phyloP scores from a whole-genome alignment of 2,113 vertebrate genomes.

The Atlantisia rogersi region DNA sequence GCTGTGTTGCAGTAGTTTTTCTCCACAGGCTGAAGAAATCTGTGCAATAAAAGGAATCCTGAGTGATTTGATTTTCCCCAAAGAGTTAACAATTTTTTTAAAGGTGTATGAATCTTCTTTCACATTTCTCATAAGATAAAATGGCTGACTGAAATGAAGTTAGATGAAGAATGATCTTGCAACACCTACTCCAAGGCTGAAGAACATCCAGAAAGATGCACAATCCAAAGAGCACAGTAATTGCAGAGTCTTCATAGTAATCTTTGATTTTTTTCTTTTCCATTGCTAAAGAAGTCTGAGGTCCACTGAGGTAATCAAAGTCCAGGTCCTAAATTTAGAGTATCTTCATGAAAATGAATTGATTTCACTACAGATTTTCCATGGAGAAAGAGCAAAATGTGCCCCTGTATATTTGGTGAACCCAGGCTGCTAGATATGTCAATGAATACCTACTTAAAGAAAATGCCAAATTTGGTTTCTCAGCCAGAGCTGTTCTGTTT shows the following conservation, averaged over 20 bases:
- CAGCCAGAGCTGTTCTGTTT: background rate
- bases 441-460: background rate
- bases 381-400: background rate
- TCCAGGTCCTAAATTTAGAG: background rate
- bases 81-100: background rate
- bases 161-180: background rate
- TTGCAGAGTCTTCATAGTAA: background rate
- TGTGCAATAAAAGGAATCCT: background rate
- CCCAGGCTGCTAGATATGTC: background rate
- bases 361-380: background rate
- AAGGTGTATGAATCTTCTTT: background rate
- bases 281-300: background rate
- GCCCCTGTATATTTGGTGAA: background rate
- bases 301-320: background rate
- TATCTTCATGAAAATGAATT: background rate
- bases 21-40: background rate
- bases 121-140: background rate
- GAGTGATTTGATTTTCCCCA: background rate
- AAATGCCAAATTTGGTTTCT: background rate
- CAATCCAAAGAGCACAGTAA: background rate
- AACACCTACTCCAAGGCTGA: background rate
- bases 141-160: background rate
- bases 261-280: background rate
- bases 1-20: background rate
- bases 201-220: background rate